A percentile compares a stretch with the other conserved stretches of the same genome.
phyloP scores from a whole-genome alignment of 2,888 invertebrate species.

The Bellardia bayeri region DNA sequence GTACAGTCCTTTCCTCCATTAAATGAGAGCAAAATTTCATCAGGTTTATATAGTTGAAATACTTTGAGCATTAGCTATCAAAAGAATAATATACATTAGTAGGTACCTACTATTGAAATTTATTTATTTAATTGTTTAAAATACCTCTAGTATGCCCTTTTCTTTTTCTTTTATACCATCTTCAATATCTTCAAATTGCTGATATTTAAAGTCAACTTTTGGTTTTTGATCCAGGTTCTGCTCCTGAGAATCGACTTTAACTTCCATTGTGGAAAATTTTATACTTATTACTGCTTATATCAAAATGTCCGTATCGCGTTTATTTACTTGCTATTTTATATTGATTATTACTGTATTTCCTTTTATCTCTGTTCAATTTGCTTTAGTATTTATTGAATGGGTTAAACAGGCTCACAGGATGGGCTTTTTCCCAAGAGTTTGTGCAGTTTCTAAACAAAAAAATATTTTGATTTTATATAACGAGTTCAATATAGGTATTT shows the following conservation, averaged over 20 bases:
- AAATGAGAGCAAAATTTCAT: conserved; percentile 95
- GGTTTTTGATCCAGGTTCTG: conserved; percentile 8
- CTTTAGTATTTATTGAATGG: too few relatives aligned
- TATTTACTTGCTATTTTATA: neutral
- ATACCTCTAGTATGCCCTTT: conserved; percentile 50
- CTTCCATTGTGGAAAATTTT: conserved; percentile 35
- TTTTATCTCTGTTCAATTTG: neutral
- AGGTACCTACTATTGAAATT: neutral
- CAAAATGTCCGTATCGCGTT: neutral
- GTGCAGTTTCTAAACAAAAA: too few relatives aligned
- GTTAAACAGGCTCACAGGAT: too few relatives aligned
- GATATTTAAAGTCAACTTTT: neutral
- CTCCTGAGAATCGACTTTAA: neutral
- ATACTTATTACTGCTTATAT: neutral
- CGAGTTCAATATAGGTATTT: too few relatives aligned
- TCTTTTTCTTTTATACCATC: conserved; percentile 27
- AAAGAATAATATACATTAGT: neutral
- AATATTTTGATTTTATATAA: too few relatives aligned
- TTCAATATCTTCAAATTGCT: conserved; percentile 22
- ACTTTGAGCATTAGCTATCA: conserved; percentile 85
- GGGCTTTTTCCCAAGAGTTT: too few relatives aligned
- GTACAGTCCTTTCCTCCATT: conserved; percentile 99
- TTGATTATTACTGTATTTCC: neutral
- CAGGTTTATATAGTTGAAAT: conserved; percentile 87
- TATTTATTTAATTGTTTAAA: neutral